Base-by-base conservation (phyloP, 2,888 invertebrate genomes). In the Synanthedon andrenaeformis region DNA sequence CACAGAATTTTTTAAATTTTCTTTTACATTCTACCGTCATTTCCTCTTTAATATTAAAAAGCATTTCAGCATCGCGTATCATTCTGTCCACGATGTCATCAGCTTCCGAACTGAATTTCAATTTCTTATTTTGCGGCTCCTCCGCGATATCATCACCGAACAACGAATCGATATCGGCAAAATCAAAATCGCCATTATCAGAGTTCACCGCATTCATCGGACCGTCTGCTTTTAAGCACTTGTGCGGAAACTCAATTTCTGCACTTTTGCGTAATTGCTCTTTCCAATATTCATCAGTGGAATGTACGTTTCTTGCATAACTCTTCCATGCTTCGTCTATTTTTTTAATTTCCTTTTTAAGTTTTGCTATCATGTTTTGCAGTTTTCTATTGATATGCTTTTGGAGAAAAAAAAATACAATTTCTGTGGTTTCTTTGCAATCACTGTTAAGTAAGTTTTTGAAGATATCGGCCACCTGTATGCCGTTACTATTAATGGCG, bases 111-210 rank as follows among this genome's bases (percentile, higher is more conserved):
- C 74, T 68, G 1, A 76, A 55, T 68, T 82, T 85, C 1, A 64
- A 59, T 64, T 74, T 79, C 62, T 87, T 86, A 56, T 67, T 67
- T 1, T 62, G 66, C 1, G 85, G 82, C 52, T 82, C 78, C 4
- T 60, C 62, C 0, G 71, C 74, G 53, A 61, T 69, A 48, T 72
- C 74, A 17, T 59, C 59, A 48, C 70, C 73, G 58, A 78, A 76
- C 48, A 81, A 57, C 13, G 69, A 64, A 48, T 83, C 78, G 11
- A 81, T 66, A 57, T 82, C 77, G 3, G 69, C 72, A 12, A 83
- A 66, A 58, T 84, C 82, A 54, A 83, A 82, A 62, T 80, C 77
- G 52, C 59, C 68, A 55, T 59, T 67, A 55, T 35, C 55, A 57
- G 10, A 10, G 10, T 35, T 35, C 10, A 35, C 10, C 35, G 6